Evolutionary conservation across 2,888 invertebrate species (phyloP).

Genomic region (Standfussiana lucernea): DNA sequence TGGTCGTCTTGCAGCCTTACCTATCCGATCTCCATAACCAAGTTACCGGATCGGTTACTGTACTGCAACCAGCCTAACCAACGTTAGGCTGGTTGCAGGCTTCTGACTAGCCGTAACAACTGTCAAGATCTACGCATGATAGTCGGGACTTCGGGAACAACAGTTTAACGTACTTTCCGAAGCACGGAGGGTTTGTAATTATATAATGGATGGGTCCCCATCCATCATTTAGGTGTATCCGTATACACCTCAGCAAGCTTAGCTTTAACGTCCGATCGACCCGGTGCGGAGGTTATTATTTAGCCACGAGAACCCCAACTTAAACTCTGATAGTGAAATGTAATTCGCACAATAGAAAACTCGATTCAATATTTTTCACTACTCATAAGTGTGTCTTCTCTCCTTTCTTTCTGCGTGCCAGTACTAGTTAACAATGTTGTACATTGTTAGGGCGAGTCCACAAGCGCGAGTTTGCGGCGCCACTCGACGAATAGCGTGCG

Average conservation of each 20-base stretch:
- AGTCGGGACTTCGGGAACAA: not conserved
- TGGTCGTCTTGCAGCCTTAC: not conserved
- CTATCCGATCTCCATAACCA: not conserved
- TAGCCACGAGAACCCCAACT: not conserved
- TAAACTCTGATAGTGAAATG: not conserved
- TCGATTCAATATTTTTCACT: not conserved
- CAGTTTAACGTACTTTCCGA: not conserved
- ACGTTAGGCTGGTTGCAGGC: not conserved
- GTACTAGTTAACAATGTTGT: constrained; percentile 40
- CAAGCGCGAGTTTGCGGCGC: constrained; percentile 35
- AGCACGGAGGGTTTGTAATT: not conserved
- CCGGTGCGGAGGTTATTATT: not conserved
- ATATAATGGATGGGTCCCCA: not conserved
- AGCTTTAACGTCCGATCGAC: not conserved
- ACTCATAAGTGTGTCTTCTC: constrained; percentile 5
- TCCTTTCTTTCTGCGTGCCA: not conserved
- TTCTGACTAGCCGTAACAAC: not conserved
- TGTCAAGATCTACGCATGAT: not conserved
- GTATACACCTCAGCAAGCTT: not conserved
- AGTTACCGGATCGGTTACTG: not conserved
- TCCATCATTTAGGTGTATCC: too few species aligned
- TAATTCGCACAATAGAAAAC: not conserved
- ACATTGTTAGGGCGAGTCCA: constrained; percentile 38
- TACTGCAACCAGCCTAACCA: too few species aligned
- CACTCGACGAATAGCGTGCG: constrained; percentile 40